Evolutionary conservation across 2,113 vertebrate genomes (phyloP).

Genomic region (Gambusia holbrooki): DNA sequence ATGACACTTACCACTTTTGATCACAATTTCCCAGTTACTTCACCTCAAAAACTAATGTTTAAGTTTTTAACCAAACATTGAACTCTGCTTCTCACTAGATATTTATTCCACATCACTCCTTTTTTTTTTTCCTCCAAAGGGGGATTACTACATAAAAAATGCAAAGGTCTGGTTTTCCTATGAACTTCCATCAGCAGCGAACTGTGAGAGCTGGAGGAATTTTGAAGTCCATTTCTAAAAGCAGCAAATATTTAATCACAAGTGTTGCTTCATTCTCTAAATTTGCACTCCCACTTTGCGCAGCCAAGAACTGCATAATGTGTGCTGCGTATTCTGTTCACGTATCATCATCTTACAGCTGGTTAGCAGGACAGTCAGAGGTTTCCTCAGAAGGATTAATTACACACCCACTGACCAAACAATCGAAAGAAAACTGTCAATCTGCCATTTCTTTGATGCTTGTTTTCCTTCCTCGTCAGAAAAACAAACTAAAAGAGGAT

Average conservation of each 20-base stretch:
- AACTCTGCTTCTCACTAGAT: neutral
- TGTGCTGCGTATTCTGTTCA: constrained; percentile 44
- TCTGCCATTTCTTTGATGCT: constrained; percentile 35
- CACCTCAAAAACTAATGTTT: neutral
- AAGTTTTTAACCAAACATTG: neutral
- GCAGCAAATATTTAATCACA: constrained; percentile 12
- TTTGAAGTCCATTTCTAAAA: constrained; percentile 28
- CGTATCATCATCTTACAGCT: constrained; percentile 10
- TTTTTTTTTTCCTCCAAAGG: neutral
- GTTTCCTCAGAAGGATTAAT: constrained; percentile 66
- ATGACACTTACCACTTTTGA: too few species aligned
- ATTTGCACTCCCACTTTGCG: neutral
- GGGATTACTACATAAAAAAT: constrained; percentile 4
- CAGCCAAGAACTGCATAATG: constrained; percentile 16
- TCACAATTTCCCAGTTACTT: too few species aligned
- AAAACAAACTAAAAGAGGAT: constrained; percentile 13
- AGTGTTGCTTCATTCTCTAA: constrained; percentile 8
- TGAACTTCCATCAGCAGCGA: neutral
- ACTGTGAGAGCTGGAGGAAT: neutral
- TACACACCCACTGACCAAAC: constrained; percentile 56
- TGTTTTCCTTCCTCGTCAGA: constrained; percentile 36
- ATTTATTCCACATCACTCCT: neutral
- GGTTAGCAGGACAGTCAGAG: constrained; percentile 31
- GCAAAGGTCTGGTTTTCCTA: neutral
- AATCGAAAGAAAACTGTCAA: constrained; percentile 61